Evolutionary conservation across 2,888 invertebrate species (phyloP).

Genomic region (Tetragonisca angustula): DNA sequence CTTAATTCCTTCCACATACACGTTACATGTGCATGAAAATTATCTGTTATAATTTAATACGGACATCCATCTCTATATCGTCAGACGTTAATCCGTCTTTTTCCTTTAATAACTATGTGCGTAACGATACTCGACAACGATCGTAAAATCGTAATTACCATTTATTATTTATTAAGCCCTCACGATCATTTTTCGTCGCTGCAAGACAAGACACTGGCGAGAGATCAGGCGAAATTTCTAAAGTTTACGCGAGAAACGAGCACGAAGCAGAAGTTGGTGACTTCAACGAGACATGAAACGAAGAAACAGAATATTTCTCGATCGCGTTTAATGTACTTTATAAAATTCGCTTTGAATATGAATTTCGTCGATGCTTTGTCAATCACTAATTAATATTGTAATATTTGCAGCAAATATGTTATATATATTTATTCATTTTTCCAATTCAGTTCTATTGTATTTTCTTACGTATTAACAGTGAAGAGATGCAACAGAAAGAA

Average conservation of each 20-base stretch:
- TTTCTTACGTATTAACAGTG: too few relatives aligned
- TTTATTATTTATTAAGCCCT: background rate
- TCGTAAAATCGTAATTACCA: background rate
- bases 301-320: background rate
- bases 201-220: too few relatives aligned
- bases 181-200: background rate
- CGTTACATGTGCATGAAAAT: background rate
- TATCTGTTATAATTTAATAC: conserved; percentile 1
- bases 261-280: background rate
- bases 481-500: too few relatives aligned
- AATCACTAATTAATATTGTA: background rate
- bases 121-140: background rate
- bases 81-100: background rate
- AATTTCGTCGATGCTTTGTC: background rate
- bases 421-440: too few relatives aligned
- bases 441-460: too few relatives aligned
- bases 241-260: background rate
- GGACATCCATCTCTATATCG: background rate
- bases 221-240: background rate
- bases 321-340: background rate
- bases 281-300: background rate
- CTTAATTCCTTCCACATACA: background rate
- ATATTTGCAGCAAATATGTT: background rate
- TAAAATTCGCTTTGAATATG: background rate
- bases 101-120: background rate